phyloP scores from a whole-genome alignment of 2,113 vertebrate genomes.

The Dryoscopus gambensis region DNA sequence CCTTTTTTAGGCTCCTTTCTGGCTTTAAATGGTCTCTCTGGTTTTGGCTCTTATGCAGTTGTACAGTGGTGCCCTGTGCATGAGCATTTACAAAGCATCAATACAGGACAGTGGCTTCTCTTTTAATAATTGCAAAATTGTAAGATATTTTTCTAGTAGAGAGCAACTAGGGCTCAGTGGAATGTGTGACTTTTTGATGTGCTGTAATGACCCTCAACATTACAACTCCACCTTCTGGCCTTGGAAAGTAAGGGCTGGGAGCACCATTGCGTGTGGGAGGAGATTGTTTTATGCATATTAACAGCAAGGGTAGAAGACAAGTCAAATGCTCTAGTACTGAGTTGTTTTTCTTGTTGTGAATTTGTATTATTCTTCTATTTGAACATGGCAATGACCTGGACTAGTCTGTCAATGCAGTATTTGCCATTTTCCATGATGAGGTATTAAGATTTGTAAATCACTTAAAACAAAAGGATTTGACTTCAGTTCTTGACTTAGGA shows the following conservation, averaged over 20 bases:
- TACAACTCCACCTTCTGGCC: slow-evolving; percentile 25
- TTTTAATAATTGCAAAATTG: neutral
- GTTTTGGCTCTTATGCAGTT: neutral
- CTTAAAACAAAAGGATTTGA: neutral
- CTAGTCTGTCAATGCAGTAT: neutral
- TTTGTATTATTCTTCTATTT: fast-evolving
- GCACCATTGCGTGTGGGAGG: neutral
- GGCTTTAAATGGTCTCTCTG: neutral
- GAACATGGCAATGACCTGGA: neutral
- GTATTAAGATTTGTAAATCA: neutral
- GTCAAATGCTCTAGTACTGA: neutral
- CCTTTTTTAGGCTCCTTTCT: neutral
- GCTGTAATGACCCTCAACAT: neutral
- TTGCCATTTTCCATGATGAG: neutral
- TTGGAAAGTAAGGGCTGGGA: neutral
- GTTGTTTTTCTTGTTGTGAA: neutral
- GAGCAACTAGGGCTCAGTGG: neutral
- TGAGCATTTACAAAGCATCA: neutral
- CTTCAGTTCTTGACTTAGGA: neutral
- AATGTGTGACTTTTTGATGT: neutral
- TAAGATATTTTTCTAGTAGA: neutral
- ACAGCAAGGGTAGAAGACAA: neutral
- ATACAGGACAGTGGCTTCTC: neutral
- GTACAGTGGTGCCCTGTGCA: neutral
- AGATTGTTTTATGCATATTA: neutral